Conservation (phyloP, 2,113 vertebrate species). For the Ariopsis seemanni region DNA sequence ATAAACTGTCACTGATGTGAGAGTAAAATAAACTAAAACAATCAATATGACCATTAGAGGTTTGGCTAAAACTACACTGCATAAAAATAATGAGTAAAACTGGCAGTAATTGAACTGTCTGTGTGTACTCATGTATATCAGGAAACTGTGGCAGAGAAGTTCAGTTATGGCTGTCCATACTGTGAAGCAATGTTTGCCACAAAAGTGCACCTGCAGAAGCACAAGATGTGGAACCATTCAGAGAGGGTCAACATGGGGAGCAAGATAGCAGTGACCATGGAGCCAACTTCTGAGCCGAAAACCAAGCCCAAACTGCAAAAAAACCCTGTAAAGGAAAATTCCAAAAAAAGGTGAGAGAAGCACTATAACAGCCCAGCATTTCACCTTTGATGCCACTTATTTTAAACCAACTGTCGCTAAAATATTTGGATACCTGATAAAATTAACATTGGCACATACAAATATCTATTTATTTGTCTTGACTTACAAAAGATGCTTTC, state of each 20-base stretch:
- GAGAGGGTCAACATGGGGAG: constrained; percentile 73
- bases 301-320: constrained; percentile 78
- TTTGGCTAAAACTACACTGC: not conserved
- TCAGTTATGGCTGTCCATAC: constrained; percentile 85
- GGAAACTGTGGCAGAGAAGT: constrained; percentile 83
- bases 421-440: not conserved
- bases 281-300: constrained; percentile 54
- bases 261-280: constrained; percentile 66
- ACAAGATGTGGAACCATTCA: constrained; percentile 91
- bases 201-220: constrained; percentile 93
- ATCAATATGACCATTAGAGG: not conserved
- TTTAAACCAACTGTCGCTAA: not conserved
- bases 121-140: constrained; percentile 56
- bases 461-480: not conserved
- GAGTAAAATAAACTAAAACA: not conserved
- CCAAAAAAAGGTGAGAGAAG: constrained; percentile 86
- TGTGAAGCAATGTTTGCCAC: constrained; percentile 93
- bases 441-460: not conserved
- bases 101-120: not conserved
- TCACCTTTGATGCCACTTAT: not conserved
- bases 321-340: constrained; percentile 72
- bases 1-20: not conserved
- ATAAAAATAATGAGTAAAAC: not conserved
- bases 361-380: not conserved
- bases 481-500: not conserved